phyloP scores from a whole-genome alignment of 2,797 vertebrate genomes.

The Hozukius guyotensis region DNA sequence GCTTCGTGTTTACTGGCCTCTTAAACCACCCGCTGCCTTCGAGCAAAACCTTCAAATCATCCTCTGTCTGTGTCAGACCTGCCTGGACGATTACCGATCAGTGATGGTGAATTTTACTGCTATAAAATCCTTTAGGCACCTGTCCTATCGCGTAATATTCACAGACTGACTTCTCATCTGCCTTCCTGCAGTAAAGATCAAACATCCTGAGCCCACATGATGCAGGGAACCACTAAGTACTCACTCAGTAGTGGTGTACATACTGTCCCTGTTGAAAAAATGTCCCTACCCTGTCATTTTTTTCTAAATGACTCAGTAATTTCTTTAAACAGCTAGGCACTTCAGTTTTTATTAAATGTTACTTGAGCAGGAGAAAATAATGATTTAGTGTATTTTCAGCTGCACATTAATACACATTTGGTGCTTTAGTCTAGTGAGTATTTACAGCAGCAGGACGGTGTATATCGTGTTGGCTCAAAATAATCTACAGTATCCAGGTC shows the following conservation, averaged over 20 bases:
- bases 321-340: no score
- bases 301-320: not conserved
- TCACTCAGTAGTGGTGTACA: not conserved
- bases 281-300: no score
- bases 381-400: not conserved
- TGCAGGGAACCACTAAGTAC: not conserved
- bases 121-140: slow-evolving; percentile 15
- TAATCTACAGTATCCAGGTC: not conserved
- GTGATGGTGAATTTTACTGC: not conserved
- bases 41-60: not conserved
- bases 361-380: not conserved
- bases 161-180: not conserved
- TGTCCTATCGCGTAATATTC: not conserved
- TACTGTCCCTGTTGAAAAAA: not conserved
- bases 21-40: slow-evolving; percentile 12
- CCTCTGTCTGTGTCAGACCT: not conserved
- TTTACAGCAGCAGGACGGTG: not conserved
- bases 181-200: not conserved
- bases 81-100: not conserved
- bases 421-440: not conserved
- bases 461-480: not conserved
- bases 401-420: not conserved
- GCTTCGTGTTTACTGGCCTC: slow-evolving; percentile 32
- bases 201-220: not conserved
- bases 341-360: not conserved